Evolutionary conservation across 2,888 invertebrate species (phyloP).

Genomic region (Amblyteles armatorius): DNA sequence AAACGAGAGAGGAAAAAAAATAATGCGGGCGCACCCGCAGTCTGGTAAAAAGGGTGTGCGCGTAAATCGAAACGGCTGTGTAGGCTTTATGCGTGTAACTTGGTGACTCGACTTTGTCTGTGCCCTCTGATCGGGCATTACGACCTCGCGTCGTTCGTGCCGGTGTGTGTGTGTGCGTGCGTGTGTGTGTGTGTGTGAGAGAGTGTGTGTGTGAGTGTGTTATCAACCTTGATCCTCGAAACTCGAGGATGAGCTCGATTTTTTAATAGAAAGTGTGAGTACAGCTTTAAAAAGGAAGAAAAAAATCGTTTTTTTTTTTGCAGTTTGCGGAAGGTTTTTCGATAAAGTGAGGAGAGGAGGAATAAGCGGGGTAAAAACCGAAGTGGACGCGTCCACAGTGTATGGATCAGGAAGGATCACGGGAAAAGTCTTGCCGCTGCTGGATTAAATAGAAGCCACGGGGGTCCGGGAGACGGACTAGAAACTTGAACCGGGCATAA

Average conservation of each 20-base stretch:
- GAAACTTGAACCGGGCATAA: too few relatives aligned
- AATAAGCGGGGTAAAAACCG: slow-evolving; percentile 45
- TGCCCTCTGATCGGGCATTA: not conserved
- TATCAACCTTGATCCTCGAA: not conserved
- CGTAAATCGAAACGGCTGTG: slow-evolving; percentile 53
- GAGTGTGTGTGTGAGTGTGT: slow-evolving; percentile 6
- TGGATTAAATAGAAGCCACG: slow-evolving; percentile 57
- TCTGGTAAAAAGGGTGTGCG: slow-evolving; percentile 64
- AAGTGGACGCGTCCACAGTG: slow-evolving; percentile 57
- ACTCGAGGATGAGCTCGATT: not conserved
- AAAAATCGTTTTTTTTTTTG: not conserved
- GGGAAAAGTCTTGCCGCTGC: slow-evolving; percentile 15
- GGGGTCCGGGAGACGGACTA: slow-evolving; percentile 2
- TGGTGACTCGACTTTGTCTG: not conserved
- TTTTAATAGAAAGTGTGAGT: not conserved
- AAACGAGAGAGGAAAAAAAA: slow-evolving; percentile 36
- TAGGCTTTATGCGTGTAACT: not conserved
- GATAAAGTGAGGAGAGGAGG: slow-evolving; percentile 12
- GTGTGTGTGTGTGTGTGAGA: not conserved
- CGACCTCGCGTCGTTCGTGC: slow-evolving; percentile 3
- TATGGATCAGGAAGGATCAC: slow-evolving; percentile 43
- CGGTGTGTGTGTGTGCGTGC: not conserved
- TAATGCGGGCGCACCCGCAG: slow-evolving; percentile 62
- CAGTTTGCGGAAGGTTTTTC: not conserved
- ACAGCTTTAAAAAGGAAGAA: not conserved